Conservation (phyloP, 30 jellyfish, hydroid and myxozoan genomes). For the Turritopsis rubra region DNA sequence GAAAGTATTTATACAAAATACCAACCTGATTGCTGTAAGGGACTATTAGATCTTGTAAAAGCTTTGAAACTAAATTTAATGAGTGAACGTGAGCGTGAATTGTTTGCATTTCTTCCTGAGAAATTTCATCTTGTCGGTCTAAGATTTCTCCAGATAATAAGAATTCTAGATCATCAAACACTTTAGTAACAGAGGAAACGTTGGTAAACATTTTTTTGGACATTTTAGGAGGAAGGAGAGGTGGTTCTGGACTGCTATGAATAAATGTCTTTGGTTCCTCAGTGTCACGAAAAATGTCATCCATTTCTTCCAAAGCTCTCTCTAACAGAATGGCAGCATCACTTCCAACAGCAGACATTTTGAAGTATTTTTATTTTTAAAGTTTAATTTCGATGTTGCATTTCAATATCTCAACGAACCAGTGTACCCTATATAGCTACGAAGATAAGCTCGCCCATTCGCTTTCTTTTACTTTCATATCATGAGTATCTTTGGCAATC, state of each 20-base stretch:
- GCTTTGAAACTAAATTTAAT: not conserved
- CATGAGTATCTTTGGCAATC: not conserved
- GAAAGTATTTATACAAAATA: conserved; percentile 9
- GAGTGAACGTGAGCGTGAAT: conserved; percentile 8
- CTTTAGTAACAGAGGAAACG: conserved; percentile 21
- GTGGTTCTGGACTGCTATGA: conserved; percentile 9
- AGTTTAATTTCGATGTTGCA: not conserved
- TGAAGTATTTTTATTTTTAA: not conserved
- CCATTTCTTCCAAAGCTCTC: conserved; percentile 97
- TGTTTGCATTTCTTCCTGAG: not conserved
- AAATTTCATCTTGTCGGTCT: not conserved
- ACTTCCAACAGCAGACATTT: conserved; percentile 94
- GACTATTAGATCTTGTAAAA: not conserved
- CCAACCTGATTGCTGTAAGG: not conserved
- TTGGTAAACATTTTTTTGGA: conserved; percentile 7
- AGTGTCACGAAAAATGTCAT: conserved; percentile 75
- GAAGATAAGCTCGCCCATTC: not conserved
- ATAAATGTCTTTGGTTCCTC: conserved; percentile 18
- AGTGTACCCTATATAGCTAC: not conserved
- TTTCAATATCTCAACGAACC: not conserved
- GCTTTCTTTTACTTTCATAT: not conserved
- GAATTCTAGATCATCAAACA: conserved; percentile 56
- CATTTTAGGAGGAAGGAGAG: not conserved
- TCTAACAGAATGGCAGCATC: conserved; percentile 98
- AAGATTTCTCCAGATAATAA: conserved; percentile 29